A percentile compares a stretch with the other conserved stretches of the same genome.
Evolutionary conservation across 2,113 vertebrate genomes (phyloP).

Genomic region (Microtus montanus): DNA sequence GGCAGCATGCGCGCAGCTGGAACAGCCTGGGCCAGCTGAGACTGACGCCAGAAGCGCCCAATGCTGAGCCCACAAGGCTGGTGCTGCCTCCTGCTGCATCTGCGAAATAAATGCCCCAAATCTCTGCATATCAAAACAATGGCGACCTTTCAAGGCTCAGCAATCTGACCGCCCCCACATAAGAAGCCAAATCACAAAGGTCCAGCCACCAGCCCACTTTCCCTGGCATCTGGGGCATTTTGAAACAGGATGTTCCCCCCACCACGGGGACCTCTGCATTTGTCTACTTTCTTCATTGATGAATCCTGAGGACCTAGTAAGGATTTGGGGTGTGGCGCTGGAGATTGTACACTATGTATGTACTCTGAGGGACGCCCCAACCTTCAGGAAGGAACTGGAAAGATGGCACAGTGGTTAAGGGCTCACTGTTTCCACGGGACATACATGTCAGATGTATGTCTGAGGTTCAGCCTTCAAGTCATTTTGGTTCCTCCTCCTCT

Average conservation of each 20-base stretch:
- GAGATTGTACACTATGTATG: not conserved
- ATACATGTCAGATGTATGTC: not conserved
- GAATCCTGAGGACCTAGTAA: not conserved
- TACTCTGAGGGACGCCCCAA: not conserved
- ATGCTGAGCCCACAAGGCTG: not conserved
- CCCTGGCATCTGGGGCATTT: not conserved
- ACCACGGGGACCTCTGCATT: not conserved
- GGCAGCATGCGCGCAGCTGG: not conserved
- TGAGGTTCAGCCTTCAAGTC: not conserved
- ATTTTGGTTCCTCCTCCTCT: not conserved
- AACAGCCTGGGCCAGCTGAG: not conserved
- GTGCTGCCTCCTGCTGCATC: not conserved
- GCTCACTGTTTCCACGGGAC: not conserved
- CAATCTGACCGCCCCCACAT: not conserved
- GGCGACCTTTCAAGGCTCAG: not conserved
- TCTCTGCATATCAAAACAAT: not conserved
- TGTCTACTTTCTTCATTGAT: not conserved
- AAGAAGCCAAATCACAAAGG: not conserved
- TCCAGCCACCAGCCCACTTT: not conserved
- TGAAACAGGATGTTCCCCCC: not conserved
- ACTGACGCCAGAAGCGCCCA: not conserved
- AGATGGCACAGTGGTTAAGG: not conserved
- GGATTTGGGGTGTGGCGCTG: not conserved
- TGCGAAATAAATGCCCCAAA: not conserved
- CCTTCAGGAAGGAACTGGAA: not conserved